Conservation (phyloP, 2,888 invertebrate species). For the Archaeoteleia sp. region DNA sequence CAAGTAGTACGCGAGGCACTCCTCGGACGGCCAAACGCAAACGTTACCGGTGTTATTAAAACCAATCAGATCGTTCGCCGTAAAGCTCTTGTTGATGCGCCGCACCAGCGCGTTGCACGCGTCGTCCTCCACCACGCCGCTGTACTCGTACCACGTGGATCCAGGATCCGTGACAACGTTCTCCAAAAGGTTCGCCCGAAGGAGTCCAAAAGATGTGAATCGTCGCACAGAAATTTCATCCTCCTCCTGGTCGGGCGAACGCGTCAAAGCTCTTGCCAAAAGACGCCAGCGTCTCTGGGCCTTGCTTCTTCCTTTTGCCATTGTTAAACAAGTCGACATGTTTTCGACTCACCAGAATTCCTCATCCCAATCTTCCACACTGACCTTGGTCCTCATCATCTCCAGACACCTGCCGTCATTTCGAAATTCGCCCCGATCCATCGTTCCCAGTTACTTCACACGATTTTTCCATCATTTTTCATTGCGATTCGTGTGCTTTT, state of each 20-base stretch:
- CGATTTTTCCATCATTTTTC: too few species aligned
- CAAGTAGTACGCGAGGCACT: constrained; percentile 82
- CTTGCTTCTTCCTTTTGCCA: constrained; percentile 56
- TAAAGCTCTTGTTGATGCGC: constrained; percentile 79
- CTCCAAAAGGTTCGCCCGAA: constrained; percentile 63
- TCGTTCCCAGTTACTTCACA: too few species aligned
- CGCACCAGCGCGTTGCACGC: constrained; percentile 79
- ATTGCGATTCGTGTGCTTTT: too few species aligned
- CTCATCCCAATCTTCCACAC: neutral
- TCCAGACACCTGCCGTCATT: too few species aligned
- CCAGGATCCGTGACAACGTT: constrained; percentile 61
- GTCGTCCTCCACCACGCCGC: constrained; percentile 74
- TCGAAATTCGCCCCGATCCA: too few species aligned
- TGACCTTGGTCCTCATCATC: neutral
- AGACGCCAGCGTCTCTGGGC: constrained; percentile 83
- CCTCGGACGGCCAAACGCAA: constrained; percentile 88
- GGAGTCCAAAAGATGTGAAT: constrained; percentile 73
- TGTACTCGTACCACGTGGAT: constrained; percentile 79
- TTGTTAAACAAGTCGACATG: constrained; percentile 29
- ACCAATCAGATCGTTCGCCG: constrained; percentile 84
- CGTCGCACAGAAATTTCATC: constrained; percentile 73
- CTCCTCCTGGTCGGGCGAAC: constrained; percentile 54
- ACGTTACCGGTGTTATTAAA: constrained; percentile 89
- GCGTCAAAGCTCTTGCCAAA: constrained; percentile 79
- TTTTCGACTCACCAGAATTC: constrained; percentile 2